Conservation (phyloP, 2,797 vertebrate species). For the Sebastes melanostomus region DNA sequence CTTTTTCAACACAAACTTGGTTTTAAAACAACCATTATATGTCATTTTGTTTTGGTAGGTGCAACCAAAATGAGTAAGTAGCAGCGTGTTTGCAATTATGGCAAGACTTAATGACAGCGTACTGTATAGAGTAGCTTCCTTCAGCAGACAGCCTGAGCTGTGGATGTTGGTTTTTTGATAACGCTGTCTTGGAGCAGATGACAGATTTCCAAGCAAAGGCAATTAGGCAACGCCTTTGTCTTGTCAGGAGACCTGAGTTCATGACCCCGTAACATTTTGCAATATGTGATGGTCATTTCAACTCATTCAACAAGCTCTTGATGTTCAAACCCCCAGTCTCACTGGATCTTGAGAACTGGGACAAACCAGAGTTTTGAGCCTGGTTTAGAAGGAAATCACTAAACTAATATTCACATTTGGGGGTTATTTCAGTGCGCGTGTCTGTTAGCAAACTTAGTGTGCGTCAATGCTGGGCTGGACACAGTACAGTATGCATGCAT, state of each 20-base stretch:
- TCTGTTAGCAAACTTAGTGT: neutral
- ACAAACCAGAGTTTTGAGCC: neutral
- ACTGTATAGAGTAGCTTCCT: neutral
- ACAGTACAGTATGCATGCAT: conserved; percentile 24
- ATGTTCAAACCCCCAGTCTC: conserved; percentile 4
- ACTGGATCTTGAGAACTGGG: neutral
- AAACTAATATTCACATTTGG: neutral
- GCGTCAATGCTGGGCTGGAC: neutral
- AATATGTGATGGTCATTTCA: conserved; percentile 18
- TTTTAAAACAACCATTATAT: conserved; percentile 3
- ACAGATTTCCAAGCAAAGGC: neutral
- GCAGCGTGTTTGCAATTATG: conserved; percentile 6
- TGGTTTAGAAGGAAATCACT: neutral
- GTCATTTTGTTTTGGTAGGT: conserved; percentile 12
- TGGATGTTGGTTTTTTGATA: conserved; percentile 33
- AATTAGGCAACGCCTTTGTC: neutral
- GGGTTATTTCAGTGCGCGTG: neutral
- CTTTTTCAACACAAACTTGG: neutral
- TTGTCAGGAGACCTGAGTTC: conserved; percentile 32
- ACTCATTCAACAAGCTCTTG: neutral
- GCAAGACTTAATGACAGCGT: conserved; percentile 4
- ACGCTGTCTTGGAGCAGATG: neutral
- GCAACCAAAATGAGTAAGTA: conserved; percentile 4
- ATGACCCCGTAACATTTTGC: neutral
- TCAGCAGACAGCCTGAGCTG: neutral